These are phyloP conservation scores for Zaprionus nigranus DNA, from an alignment of 1,140 invertebrate genomes.

Conservation along the genomic window DNA sequence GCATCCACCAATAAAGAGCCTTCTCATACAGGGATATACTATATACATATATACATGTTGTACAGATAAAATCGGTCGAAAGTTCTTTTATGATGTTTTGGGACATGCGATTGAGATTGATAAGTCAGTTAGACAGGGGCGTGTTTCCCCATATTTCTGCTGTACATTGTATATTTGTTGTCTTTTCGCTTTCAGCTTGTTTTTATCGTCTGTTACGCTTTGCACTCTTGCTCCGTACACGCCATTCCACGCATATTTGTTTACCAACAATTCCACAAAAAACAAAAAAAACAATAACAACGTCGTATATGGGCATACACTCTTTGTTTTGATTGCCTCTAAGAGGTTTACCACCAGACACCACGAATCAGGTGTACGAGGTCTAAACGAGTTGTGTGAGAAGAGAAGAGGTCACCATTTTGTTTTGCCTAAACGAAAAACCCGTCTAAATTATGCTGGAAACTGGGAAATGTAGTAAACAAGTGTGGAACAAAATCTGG, in stretches of 20 bases:
- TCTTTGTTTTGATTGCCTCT: constrained; percentile 1
- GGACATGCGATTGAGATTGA: background rate
- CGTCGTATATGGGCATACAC: constrained; percentile 26
- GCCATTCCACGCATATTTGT: constrained; percentile 75
- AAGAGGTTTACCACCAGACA: background rate
- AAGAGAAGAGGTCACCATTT: background rate
- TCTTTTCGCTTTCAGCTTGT: constrained; percentile 23
- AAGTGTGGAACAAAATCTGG: background rate
- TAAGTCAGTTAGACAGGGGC: constrained; percentile 32
- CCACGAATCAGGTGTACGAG: background rate
- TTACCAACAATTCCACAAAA: constrained; percentile 63
- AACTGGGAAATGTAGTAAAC: background rate
- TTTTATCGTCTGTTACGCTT: constrained; percentile 60
- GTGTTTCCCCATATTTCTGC: constrained; percentile 47
- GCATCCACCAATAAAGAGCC: constrained; percentile 15
- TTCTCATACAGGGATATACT: background rate
- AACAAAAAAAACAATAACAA: constrained; percentile 39
- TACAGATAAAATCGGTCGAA: constrained; percentile 23
- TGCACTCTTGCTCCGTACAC: constrained; percentile 27
- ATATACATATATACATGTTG: background rate
- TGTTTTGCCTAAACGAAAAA: background rate
- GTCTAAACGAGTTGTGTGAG: background rate
- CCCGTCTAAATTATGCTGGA: background rate
- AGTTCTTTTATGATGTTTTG: constrained; percentile 30
- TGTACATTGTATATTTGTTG: constrained; percentile 34